Evolutionary conservation across 2,888 invertebrate species (phyloP).

Genomic region (Idaea dimidiata): DNA sequence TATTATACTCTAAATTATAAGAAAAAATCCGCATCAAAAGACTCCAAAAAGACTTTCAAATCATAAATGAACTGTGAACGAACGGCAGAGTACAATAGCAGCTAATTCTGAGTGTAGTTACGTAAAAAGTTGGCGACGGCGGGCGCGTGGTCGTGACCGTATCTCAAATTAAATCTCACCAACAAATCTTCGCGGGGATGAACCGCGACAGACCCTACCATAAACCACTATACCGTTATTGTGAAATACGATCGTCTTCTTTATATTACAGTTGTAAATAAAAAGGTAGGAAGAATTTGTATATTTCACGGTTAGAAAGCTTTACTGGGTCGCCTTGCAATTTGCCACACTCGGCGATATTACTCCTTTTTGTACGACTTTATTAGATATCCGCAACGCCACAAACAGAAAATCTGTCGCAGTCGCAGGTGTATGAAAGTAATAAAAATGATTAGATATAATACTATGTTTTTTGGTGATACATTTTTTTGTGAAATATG

Average conservation of each 20-base stretch:
- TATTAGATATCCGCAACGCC: neutral
- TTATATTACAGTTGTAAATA: constrained; percentile 1
- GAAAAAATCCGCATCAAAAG: neutral
- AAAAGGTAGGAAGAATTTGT: neutral
- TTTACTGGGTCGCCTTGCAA: neutral
- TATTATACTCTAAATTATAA: no score
- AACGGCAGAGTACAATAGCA: constrained; percentile 48
- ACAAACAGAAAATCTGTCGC: neutral
- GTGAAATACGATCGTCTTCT: constrained; percentile 1
- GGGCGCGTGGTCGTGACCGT: constrained; percentile 65
- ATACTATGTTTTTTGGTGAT: neutral
- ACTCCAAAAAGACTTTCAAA: constrained; percentile 13
- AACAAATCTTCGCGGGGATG: constrained; percentile 74
- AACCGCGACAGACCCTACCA: constrained; percentile 50
- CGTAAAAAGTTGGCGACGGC: constrained; percentile 69
- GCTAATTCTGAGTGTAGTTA: constrained; percentile 56
- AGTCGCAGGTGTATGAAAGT: neutral
- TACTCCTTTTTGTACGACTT: neutral
- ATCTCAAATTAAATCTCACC: constrained; percentile 79
- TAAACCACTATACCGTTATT: constrained; percentile 6
- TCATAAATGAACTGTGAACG: constrained; percentile 32
- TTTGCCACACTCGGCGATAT: neutral
- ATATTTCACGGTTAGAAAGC: constrained; percentile 1
- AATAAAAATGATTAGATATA: neutral
- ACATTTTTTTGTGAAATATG: neutral